Evolutionary conservation across 2,888 invertebrate species (phyloP).

Genomic region (Cerceris ruficornis): DNA sequence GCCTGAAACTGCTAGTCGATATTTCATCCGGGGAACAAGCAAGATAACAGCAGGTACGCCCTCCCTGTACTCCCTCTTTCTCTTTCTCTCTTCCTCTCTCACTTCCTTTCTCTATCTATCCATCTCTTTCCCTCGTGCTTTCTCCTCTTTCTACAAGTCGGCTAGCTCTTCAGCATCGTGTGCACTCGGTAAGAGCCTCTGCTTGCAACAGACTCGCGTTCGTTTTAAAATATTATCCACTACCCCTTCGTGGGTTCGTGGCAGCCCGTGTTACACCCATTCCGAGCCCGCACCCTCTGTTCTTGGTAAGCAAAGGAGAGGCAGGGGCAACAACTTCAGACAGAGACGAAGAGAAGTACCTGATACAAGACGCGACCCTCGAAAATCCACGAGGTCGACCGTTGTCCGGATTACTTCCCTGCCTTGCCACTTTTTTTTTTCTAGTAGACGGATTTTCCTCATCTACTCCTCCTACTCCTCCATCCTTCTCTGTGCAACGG

Average conservation of each 20-base stretch:
- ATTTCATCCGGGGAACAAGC: conserved; percentile 79
- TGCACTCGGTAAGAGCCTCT: conserved; percentile 59
- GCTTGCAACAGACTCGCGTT: conserved; percentile 65
- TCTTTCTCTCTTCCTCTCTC: conserved; percentile 57
- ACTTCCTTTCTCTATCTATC: conserved; percentile 28
- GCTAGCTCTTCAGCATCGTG: conserved; percentile 59
- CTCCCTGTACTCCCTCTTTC: conserved; percentile 62
- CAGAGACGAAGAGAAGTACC: conserved; percentile 32
- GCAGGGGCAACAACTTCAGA: conserved; percentile 23
- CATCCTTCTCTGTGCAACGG: background rate
- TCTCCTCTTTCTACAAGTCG: conserved; percentile 56
- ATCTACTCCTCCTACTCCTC: background rate
- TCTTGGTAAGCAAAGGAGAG: conserved; percentile 32
- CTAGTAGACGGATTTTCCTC: conserved; percentile 39
- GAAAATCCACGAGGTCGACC: conserved; percentile 50
- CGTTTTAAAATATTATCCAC: conserved; percentile 68
- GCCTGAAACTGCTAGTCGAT: conserved; percentile 75
- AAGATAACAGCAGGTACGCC: conserved; percentile 76
- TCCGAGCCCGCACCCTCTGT: conserved; percentile 52
- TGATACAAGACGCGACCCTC: conserved; percentile 43
- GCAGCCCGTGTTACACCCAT: conserved; percentile 66
- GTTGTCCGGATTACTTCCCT: conserved; percentile 49
- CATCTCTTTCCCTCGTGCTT: conserved; percentile 22
- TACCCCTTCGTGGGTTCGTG: conserved; percentile 47
- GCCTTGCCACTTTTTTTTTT: conserved; percentile 47